Evolutionary conservation across 2,888 invertebrate species (phyloP), one percentile per base, ranked within the genome.

Genomic region (Linnaemya tessellans): DNA sequence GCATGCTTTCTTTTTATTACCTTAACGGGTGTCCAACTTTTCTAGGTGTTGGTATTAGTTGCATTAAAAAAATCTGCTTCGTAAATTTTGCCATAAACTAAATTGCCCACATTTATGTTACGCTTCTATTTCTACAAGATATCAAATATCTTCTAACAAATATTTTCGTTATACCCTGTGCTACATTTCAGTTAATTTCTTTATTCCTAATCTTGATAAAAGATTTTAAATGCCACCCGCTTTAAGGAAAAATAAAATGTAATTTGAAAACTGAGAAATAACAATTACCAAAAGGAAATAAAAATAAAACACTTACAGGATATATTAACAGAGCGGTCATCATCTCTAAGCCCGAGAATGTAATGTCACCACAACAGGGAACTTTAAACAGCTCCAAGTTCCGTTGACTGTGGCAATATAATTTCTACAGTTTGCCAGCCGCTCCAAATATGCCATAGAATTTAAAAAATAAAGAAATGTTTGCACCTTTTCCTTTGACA

Each of bases 401-500:
- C 35, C 49, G 62, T 64, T 74, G 22, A 56, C 54, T 62, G 54
- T 35, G 35, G 3, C 46, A 46, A 49, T 46, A 64, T 38, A 38
- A 51, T 54, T 58, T 62, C 35, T 46, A 18, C 67, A 67, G 11
- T 56, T 49, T 67, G 18, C 64, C 64, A 30, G 49, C 41, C 71
- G 65, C 71, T 20, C 49, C 30, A 64, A n/a, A 43, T 15, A 25
- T 60, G 13, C 43, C 25, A 79, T 20, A 51, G 2, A 83, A 73
- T 68, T 60, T n/a, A n/a, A 73, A 78, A 62, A 64, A 77, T 65
- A 74, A 62, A 71, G 30, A 67, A 64, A 77, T 70, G 58, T 2
- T 84, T 73, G 74, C 74, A 82, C 79, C 84, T 80, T 84, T 73
- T 64, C 25, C 73, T 81, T 74, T 81, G 81, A 85, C 74, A 85